Percentiles rank a stretch among this genome's conserved stretches.
phyloP scores from a whole-genome alignment of 2,113 vertebrate species.

The rabbit (Oryctolagus cuniculus) region DNA sequence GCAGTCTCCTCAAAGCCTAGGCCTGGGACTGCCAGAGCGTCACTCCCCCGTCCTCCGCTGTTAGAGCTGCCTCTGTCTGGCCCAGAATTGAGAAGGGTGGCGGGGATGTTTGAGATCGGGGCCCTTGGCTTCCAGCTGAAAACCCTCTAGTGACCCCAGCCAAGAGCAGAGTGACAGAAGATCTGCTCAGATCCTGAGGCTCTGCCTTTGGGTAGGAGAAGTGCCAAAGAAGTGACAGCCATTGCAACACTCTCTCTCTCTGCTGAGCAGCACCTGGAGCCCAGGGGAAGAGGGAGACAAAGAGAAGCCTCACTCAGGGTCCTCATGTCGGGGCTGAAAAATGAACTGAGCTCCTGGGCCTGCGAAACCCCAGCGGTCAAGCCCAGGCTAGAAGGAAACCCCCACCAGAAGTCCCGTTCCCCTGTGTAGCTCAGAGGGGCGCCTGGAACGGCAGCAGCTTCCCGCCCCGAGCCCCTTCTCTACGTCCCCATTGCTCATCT shows the following conservation, averaged over 20 bases:
- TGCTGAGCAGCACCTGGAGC: neutral
- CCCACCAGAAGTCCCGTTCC: neutral
- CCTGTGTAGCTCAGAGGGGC: neutral
- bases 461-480: neutral
- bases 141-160: no score
- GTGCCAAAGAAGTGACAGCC: neutral
- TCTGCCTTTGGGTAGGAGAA: neutral
- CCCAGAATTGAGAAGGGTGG: neutral
- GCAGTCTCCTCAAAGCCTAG: neutral
- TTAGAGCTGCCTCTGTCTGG: neutral
- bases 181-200: no score
- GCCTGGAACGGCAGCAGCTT: neutral
- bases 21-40: neutral
- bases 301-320: neutral
- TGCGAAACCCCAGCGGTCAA: no score
- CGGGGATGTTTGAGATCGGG: neutral
- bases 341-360: neutral
- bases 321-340: neutral
- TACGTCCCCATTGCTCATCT: neutral
- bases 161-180: no score
- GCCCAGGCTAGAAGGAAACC: neutral
- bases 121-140: no score
- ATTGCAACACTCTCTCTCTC: neutral
- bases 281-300: neutral
- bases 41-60: fast-evolving